phyloP scores from a whole-genome alignment of 2,113 vertebrate genomes.

The Panthera uncia region DNA sequence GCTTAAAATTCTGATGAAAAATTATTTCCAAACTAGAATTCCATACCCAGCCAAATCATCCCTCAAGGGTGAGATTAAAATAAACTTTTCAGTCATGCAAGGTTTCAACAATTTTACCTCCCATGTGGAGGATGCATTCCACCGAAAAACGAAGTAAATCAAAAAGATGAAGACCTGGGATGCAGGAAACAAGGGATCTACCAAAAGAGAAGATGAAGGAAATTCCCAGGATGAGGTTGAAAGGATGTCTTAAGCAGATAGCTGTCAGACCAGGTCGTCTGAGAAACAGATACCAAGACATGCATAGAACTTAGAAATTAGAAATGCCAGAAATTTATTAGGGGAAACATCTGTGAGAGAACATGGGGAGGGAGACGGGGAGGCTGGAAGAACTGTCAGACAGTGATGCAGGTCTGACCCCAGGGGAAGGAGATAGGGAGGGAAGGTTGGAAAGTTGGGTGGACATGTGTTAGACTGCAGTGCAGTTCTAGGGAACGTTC shows the following conservation, averaged over 20 bases:
- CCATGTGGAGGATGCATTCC: conserved; percentile 55
- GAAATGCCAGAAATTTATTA: not conserved
- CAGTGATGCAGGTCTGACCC: not conserved
- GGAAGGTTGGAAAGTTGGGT: not conserved
- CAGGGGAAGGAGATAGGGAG: not conserved
- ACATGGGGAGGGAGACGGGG: not conserved
- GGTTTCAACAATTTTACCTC: conserved; percentile 66
- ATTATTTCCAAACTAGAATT: conserved; percentile 68
- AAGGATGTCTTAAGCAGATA: not conserved
- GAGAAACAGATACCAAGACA: not conserved
- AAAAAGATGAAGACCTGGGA: conserved; percentile 30
- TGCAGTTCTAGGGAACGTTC: not conserved
- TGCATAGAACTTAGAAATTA: not conserved
- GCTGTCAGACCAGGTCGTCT: not conserved
- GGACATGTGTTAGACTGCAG: not conserved
- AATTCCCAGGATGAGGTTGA: not conserved
- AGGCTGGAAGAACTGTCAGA: not conserved
- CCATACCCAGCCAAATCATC: conserved; percentile 69
- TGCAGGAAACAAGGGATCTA: not conserved
- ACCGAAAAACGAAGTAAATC: conserved; percentile 38
- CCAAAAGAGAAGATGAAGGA: not conserved
- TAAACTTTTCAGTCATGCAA: conserved; percentile 60
- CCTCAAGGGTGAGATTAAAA: conserved; percentile 68
- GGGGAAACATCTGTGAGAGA: not conserved
- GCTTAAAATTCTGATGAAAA: conserved; percentile 67